These are phyloP conservation scores for Monoplex corrugatus DNA, from an alignment of 2,888 invertebrate genomes.

Conservation along the genomic window DNA sequence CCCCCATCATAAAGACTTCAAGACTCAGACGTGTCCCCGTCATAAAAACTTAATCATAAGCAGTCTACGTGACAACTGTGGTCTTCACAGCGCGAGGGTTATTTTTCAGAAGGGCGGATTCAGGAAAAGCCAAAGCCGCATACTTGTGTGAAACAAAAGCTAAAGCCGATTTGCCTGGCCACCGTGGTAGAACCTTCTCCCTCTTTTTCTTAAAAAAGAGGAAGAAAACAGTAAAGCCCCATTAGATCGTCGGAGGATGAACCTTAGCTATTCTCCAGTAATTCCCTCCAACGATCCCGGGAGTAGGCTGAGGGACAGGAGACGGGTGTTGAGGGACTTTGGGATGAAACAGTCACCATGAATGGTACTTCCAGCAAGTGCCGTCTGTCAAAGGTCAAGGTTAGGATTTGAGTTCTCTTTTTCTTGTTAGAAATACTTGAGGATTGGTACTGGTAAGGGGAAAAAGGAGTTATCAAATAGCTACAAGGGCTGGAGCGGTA, in stretches of 20 bases:
- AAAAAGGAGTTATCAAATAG: no score
- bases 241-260: constrained; percentile 35
- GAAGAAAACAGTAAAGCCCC: constrained; percentile 3
- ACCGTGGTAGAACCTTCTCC: no score
- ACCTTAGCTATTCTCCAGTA: constrained; percentile 25
- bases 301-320: neutral
- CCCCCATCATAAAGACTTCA: no score
- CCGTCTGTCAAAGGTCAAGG: neutral
- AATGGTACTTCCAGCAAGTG: neutral
- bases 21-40: no score
- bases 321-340: neutral
- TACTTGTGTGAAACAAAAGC: constrained; percentile 19
- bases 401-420: no score
- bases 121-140: neutral
- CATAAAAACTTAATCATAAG: constrained; percentile 43
- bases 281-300: neutral
- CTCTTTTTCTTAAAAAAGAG: constrained; percentile 17
- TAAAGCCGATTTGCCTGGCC: constrained; percentile 27
- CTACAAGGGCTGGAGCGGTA: no score
- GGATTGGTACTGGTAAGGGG: no score
- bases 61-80: no score
- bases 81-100: no score
- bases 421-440: no score
- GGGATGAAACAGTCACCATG: neutral
- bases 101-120: neutral